phyloP scores from a whole-genome alignment of 92 coral and sea anemone species.

The Porites cylindrica region DNA sequence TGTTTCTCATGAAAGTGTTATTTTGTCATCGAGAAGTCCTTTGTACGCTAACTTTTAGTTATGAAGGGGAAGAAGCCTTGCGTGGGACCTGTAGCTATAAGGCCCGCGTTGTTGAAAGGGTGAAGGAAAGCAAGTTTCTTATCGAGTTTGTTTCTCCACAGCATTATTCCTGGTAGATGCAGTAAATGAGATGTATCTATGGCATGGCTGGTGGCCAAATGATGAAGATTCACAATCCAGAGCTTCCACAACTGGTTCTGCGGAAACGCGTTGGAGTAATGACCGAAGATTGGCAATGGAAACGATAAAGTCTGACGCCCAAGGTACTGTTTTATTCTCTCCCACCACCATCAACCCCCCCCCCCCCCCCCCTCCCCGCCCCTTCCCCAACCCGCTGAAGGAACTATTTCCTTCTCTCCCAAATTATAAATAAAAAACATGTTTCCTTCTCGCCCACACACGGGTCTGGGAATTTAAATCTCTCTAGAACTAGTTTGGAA shows the following conservation, averaged over 20 bases:
- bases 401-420: too few species aligned
- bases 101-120: too few species aligned
- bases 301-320: constrained; percentile 89
- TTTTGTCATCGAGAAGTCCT: too few species aligned
- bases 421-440: too few species aligned
- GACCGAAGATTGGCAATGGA: constrained; percentile 98
- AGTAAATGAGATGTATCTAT: constrained; percentile 82
- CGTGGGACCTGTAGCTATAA: too few species aligned
- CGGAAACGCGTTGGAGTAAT: constrained; percentile 88
- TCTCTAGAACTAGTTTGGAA: too few species aligned
- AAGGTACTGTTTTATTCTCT: constrained; percentile 55
- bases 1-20: too few species aligned
- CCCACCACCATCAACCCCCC: background rate
- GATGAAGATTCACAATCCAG: constrained; percentile 81
- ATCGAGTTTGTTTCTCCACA: constrained; percentile 2
- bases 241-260: constrained; percentile 95
- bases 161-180: constrained; percentile 91
- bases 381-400: background rate
- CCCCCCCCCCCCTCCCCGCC: background rate
- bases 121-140: too few species aligned
- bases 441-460: too few species aligned
- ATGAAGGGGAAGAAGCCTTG: too few species aligned
- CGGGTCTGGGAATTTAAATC: too few species aligned
- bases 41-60: too few species aligned
- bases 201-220: constrained; percentile 99